These are phyloP conservation scores for Acanthisitta chloris DNA, from an alignment of 2,113 vertebrate genomes.

Conservation along the genomic window DNA sequence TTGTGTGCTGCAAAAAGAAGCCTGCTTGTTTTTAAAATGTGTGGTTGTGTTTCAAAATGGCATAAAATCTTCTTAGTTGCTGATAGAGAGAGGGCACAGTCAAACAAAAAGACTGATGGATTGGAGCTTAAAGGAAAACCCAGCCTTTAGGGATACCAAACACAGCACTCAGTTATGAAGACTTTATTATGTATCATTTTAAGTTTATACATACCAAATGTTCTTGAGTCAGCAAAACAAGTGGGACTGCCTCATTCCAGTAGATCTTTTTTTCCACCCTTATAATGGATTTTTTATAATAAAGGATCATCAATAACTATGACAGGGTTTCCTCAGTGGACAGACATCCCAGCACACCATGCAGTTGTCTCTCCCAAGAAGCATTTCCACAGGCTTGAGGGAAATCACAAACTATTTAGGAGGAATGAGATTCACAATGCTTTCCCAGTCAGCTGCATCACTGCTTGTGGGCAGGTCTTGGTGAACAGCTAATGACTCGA, in stretches of 20 bases:
- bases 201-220: constrained; percentile 13
- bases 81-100: background rate
- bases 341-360: background rate
- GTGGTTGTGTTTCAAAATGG: background rate
- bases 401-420: constrained; percentile 52
- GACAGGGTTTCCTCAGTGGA: background rate
- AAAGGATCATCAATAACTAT: constrained; percentile 10
- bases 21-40: background rate
- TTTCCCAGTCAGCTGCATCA: background rate
- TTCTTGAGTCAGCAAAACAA: constrained; percentile 26
- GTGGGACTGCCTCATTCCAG: background rate
- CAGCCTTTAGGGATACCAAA: background rate
- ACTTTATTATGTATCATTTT: constrained; percentile 10
- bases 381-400: constrained; percentile 52
- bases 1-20: background rate
- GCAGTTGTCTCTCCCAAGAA: background rate
- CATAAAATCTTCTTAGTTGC: background rate
- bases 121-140: background rate
- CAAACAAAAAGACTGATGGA: background rate
- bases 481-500: constrained; percentile 45
- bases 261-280: background rate
- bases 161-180: background rate
- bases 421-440: constrained; percentile 44
- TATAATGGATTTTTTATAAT: background rate
- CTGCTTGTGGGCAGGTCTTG: constrained; percentile 52